These are phyloP conservation scores for Salvator merianae DNA, from an alignment of 2,113 vertebrate genomes.

Conservation along the genomic window DNA sequence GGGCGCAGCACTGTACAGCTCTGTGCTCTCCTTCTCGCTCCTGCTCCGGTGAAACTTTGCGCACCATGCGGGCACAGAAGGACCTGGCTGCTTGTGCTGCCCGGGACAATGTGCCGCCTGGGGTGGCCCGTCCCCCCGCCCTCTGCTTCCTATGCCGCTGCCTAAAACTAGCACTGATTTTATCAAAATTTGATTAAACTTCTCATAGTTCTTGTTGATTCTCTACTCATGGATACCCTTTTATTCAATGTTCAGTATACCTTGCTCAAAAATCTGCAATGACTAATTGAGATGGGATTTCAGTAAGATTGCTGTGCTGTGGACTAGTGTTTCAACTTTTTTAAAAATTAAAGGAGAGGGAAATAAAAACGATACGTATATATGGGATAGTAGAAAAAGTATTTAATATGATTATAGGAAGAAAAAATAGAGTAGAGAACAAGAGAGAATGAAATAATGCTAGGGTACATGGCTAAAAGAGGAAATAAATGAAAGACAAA, in stretches of 20 bases:
- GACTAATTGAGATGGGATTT: neutral
- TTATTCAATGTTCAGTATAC: neutral
- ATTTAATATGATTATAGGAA: conserved; percentile 38
- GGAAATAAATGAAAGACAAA: conserved; percentile 2
- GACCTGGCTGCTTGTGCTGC: too few species aligned
- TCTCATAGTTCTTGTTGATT: neutral
- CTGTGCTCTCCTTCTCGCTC: too few species aligned
- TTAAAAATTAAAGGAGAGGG: neutral
- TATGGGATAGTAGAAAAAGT: conserved; percentile 7
- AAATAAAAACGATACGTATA: neutral
- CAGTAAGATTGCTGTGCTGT: neutral
- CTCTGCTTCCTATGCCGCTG: too few species aligned
- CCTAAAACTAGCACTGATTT: neutral
- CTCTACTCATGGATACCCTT: neutral
- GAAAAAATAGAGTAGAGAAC: conserved; percentile 14
- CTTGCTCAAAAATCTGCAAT: neutral
- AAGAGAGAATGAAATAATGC: conserved; percentile 4
- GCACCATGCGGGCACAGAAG: too few species aligned
- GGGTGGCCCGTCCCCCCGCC: too few species aligned
- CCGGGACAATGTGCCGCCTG: too few species aligned
- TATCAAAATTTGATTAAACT: neutral
- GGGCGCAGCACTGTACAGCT: too few species aligned
- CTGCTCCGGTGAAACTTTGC: too few species aligned
- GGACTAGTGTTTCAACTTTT: neutral
- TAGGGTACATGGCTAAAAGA: neutral